Conservation (phyloP, 2,888 invertebrate species). For the Clitarchus hookeri region DNA sequence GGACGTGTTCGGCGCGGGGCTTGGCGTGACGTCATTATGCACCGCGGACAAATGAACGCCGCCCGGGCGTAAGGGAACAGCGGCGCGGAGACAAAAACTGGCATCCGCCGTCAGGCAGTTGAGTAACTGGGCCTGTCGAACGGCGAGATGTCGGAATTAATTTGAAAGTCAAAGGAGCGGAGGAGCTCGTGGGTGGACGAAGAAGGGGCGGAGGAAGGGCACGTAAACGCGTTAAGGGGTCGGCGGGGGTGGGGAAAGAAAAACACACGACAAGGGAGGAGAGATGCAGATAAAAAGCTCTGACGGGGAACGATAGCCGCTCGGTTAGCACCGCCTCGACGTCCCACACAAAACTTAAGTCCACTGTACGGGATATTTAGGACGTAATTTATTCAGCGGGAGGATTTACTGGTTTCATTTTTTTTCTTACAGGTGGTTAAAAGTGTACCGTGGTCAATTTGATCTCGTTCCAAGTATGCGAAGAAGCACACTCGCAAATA, state of each 20-base stretch:
- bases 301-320: background rate
- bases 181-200: no score
- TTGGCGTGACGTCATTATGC: constrained; percentile 5
- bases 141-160: background rate
- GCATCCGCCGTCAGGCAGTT: background rate
- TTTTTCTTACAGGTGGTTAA: background rate
- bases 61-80: background rate
- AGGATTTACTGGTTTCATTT: background rate
- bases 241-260: background rate
- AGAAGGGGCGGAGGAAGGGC: background rate
- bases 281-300: background rate
- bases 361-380: background rate
- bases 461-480: no score
- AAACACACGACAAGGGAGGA: background rate
- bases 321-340: background rate
- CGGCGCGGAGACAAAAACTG: background rate
- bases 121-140: background rate
- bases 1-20: no score
- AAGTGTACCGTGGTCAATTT: background rate
- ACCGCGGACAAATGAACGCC: background rate
- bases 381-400: background rate
- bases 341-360: background rate
- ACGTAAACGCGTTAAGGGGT: background rate
- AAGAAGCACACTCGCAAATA: no score
- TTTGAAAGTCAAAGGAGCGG: background rate